Evolutionary conservation across 1,140 invertebrate genomes (phyloP), one percentile per base, ranked within the genome.

Genomic region (Euwallacea similis): DNA sequence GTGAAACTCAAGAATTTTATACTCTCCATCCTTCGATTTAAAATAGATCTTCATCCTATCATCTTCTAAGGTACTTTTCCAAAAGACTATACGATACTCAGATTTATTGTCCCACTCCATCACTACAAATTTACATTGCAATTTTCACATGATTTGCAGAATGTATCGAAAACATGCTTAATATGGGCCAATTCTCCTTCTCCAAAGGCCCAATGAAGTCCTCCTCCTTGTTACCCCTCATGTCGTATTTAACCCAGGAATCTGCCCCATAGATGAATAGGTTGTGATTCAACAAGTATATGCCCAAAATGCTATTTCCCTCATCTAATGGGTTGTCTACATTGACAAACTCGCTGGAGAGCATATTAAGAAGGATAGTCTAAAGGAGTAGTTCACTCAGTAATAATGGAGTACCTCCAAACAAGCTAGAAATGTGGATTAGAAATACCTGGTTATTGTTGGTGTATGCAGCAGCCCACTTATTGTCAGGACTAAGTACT

Each of bases 391-490:
- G 46, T 11, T 13, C 46, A 50, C 46, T 2, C 6, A 3, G 46
- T 50, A 50, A 11, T 50, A 6, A 42, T 56, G 41, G 21, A 3
- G 13, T 7, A 43, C 6, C 33, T 47, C 44, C 15, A 61, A 63
- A 54, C 2, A 55, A 79, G 73, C 81, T 81, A 33, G 4, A 33
- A 33, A 33, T 33, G 21, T 33, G 21, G 21, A 33, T 4, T 4
- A 33, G 21, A 33, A 33, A 33, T 33, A 91, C 90, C 83, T 97
- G 94, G 83, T 97, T 95, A 80, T 98, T 98, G 77, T 97, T 99
- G 1, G 96, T 98, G 79, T 90, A 97, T 6, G 96, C 94, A n/a
- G 94, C 93, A 0, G 94, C 95, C 85, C 93, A 98, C 82, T 96
- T 94, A 80, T 98, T 98, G 80, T 98, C 96, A 0, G 94, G 92